Percentiles rank a stretch among this genome's conserved stretches.
These are phyloP conservation scores for Pan paniscus DNA, from an alignment of 2,113 vertebrate species.

Conservation along the genomic window DNA sequence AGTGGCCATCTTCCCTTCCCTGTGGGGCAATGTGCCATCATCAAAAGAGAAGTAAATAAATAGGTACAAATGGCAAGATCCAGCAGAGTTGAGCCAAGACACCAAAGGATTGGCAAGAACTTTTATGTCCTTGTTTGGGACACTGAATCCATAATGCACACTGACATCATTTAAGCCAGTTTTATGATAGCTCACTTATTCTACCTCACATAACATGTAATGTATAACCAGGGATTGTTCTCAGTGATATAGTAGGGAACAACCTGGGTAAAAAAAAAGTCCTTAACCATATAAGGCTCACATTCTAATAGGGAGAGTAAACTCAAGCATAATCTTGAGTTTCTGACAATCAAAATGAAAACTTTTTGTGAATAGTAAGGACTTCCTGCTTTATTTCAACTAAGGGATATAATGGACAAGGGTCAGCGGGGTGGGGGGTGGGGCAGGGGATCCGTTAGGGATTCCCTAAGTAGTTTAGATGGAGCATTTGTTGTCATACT, in stretches of 20 bases:
- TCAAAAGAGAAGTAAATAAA: neutral
- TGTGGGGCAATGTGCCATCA: neutral
- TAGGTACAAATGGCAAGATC: neutral
- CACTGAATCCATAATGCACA: neutral
- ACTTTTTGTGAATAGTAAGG: neutral
- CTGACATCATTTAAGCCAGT: neutral
- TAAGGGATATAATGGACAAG: rapidly evolving
- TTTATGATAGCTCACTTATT: neutral
- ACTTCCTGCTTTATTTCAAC: neutral
- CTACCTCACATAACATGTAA: neutral
- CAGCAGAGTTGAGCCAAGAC: neutral
- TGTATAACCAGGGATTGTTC: neutral
- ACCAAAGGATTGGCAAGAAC: neutral
- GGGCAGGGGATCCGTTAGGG: neutral
- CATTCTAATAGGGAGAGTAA: neutral
- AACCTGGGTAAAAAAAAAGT: neutral
- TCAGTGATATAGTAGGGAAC: neutral
- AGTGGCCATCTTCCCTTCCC: neutral
- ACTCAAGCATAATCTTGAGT: neutral
- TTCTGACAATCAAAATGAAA: neutral
- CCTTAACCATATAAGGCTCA: neutral
- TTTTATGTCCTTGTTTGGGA: neutral
- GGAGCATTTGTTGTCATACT: neutral
- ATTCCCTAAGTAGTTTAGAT: neutral
- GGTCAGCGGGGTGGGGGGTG: neutral